Evolutionary conservation across 2,113 vertebrate genomes (phyloP), one percentile per base, ranked within the genome.

Genomic region (Ellobius talpinus): DNA sequence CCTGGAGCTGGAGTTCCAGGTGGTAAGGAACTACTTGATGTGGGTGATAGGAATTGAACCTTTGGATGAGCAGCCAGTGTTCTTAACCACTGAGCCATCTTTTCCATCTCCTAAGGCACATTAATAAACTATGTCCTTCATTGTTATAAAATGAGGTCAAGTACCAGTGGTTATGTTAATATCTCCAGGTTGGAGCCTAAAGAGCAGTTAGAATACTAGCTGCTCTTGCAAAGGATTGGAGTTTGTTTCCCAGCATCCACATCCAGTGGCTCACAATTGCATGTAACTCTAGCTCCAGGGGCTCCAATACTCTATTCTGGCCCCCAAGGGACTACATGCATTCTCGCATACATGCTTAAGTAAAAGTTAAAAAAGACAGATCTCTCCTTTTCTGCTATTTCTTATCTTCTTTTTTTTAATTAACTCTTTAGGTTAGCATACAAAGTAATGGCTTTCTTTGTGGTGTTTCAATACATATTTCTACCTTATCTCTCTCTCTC

Each of bases 81-180:
- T 61, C 12, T 61, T 82, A 61, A 61, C 23, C 24, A 84, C 23
- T 61, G n/a, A 84, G 24, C 55, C 39, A 17, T 29, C 55, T 84
- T 3, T 61, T 14, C 55, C 61, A 63, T 7, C n/a, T 14, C n/a
- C 21, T 82, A 82, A 90, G 76, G 65, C 74, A 21, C 87, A 90
- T 52, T 65, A 85, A 88, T 87, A 76, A n/a, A 88, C 29, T 42
- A 63, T 84, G 7, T 29, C 45, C 52, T 91, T 94, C 31, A 63
- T 70, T 93, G 31, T 94, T 93, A 68, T 74, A 39, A 81, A 97
- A 81, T 23, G 55, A 86, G 47, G 45, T 13, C 42, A 89, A 84
- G 23, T 58, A 26, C 70, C n/a, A 84, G 39, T 84, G 36, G 29
- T 89, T 87, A 87, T 85, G 39, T 45, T 63, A 47, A 21, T 45